phyloP scores from a whole-genome alignment of 2,797 vertebrate species.

The Neosilurus mollespiculum region DNA sequence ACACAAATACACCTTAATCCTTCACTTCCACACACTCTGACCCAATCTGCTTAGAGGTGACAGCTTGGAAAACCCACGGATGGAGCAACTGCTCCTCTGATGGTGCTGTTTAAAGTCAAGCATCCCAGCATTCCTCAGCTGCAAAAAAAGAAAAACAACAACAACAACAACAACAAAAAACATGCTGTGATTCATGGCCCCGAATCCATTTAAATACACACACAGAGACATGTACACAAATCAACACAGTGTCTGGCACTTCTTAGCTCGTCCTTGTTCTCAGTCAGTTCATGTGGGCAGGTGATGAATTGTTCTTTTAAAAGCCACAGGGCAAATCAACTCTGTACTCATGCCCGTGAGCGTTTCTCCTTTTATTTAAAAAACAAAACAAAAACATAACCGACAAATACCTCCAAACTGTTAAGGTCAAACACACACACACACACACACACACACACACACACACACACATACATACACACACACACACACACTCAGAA shows the following conservation, averaged over 20 bases:
- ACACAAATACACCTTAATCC: conserved; percentile 23
- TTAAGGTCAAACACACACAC: conserved; percentile 37
- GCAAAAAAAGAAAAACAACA: neutral
- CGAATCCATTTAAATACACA: conserved; percentile 20
- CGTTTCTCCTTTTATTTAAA: conserved; percentile 38
- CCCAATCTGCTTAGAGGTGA: conserved; percentile 21
- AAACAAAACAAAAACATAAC: conserved; percentile 29
- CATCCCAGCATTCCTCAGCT: conserved; percentile 11
- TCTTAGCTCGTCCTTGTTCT: conserved; percentile 9
- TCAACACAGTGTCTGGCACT: conserved; percentile 5
- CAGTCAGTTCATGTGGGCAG: conserved; percentile 56
- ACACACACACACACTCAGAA: conserved; percentile 13
- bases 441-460: neutral
- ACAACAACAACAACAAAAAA: neutral
- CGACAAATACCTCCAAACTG: conserved; percentile 15
- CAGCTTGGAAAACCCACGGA: neutral
- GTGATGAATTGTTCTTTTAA: conserved; percentile 72
- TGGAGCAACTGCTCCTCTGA: conserved; percentile 1
- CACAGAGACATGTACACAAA: conserved; percentile 1
- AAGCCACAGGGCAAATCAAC: conserved; percentile 67
- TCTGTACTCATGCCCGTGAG: conserved; percentile 57
- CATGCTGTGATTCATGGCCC: conserved; percentile 21
- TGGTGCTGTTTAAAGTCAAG: conserved; percentile 12
- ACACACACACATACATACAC: neutral
- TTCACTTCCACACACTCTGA: conserved; percentile 28